phyloP scores from a whole-genome alignment of 2,113 vertebrate species.

The Sinocyclocheilus anophthalmus region DNA sequence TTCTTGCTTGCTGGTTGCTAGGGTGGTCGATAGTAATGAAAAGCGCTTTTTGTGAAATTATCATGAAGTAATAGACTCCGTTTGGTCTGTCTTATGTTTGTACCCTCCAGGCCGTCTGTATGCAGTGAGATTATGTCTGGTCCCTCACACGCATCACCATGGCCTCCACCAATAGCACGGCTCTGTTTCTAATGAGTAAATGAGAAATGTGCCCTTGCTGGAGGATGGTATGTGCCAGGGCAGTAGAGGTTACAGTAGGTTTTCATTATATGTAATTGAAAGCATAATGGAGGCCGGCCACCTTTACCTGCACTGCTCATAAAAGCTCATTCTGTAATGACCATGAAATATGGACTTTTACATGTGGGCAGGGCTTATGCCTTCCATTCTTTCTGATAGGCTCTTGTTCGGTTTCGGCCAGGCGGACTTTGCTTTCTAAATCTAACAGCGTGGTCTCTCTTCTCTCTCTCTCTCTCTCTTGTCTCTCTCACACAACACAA shows the following conservation, averaged over 20 bases:
- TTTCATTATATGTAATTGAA: constrained; percentile 59
- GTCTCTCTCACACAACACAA: constrained; percentile 1
- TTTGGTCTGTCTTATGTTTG: background rate
- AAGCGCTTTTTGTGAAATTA: background rate
- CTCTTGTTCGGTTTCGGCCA: constrained; percentile 33
- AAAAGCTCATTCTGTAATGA: constrained; percentile 50
- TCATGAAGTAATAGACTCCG: background rate
- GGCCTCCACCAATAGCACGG: constrained; percentile 18
- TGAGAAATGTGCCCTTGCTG: constrained; percentile 52
- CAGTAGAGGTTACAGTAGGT: constrained; percentile 49
- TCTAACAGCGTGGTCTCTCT: background rate
- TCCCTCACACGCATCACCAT: constrained; percentile 32
- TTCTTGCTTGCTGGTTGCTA: background rate
- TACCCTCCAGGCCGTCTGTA: background rate
- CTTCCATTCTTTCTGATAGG: constrained; percentile 20
- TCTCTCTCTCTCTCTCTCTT: background rate
- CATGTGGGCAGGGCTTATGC: background rate
- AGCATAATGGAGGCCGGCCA: constrained; percentile 48
- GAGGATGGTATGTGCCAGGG: constrained; percentile 48
- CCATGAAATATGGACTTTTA: constrained; percentile 44
- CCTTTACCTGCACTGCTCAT: constrained; percentile 54
- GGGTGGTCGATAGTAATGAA: background rate
- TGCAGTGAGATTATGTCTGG: constrained; percentile 36
- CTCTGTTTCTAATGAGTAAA: constrained; percentile 56
- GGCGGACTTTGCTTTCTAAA: background rate